These are phyloP conservation scores for Sarcoramphus papa DNA, from an alignment of 2,797 vertebrate genomes.

Conservation along the genomic window DNA sequence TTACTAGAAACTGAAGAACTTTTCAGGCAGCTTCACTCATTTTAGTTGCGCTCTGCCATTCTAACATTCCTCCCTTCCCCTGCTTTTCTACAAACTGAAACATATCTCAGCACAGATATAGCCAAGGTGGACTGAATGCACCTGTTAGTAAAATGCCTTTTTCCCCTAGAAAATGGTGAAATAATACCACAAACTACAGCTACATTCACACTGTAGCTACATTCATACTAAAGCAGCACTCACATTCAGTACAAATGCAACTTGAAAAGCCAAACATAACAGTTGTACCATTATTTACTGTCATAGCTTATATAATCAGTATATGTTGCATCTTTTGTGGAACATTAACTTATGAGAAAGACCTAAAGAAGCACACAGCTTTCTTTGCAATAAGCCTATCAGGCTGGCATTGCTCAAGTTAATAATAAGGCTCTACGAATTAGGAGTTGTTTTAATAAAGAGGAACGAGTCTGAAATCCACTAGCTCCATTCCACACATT, in stretches of 20 bases:
- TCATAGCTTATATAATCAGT: neutral
- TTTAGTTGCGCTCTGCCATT: neutral
- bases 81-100: neutral
- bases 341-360: neutral
- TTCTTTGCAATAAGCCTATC: neutral
- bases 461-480: neutral
- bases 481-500: neutral
- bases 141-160: neutral
- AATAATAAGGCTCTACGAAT: neutral
- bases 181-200: neutral
- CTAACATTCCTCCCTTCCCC: neutral
- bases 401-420: neutral
- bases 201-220: too few relatives aligned
- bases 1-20: neutral
- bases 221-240: neutral
- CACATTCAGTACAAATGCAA: neutral
- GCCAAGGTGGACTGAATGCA: neutral
- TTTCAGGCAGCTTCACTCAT: neutral
- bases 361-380: neutral
- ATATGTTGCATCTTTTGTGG: neutral
- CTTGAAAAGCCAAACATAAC: neutral
- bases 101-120: accelerated
- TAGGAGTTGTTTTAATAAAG: neutral
- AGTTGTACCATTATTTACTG: neutral
- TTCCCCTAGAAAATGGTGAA: neutral